Conservation (phyloP, 2,888 invertebrate species). For the Antheraea assamensis region DNA sequence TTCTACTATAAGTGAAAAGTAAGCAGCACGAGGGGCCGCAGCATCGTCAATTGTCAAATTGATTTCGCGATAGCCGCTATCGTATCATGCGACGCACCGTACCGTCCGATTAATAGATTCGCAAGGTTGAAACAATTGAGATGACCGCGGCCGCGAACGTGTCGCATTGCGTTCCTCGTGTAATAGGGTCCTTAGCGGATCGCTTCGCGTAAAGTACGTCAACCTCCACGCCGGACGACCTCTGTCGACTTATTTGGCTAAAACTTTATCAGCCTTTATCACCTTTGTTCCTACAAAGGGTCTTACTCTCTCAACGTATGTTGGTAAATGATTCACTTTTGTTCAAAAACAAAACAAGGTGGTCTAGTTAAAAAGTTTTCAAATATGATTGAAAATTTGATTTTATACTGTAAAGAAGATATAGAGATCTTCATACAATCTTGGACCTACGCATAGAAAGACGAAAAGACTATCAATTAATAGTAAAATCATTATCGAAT, state of each 20-base stretch:
- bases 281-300: not conserved
- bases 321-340: no score
- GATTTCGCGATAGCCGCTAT: slow-evolving; percentile 16
- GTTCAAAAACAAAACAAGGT: no score
- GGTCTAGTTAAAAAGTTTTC: no score
- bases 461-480: no score
- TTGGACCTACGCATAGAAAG: no score
- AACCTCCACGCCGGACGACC: slow-evolving; percentile 2
- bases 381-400: no score
- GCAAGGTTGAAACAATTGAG: slow-evolving; percentile 74
- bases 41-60: slow-evolving; percentile 22
- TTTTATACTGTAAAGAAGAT: no score
- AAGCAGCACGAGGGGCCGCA: not conserved
- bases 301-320: not conserved
- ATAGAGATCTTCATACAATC: no score
- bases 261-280: not conserved
- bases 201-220: not conserved
- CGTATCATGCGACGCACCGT: not conserved
- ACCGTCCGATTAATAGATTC: slow-evolving; percentile 51
- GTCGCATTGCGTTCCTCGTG: slow-evolving; percentile 17
- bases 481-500: no score
- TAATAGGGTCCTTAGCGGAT: not conserved
- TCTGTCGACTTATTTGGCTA: not conserved
- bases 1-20: slow-evolving; percentile 2
- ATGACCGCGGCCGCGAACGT: slow-evolving; percentile 51